A percentile compares a stretch with the other conserved stretches of the same genome.
Conservation (phyloP, 1,140 invertebrate genomes). For the Thaumatotibia leucotreta region DNA sequence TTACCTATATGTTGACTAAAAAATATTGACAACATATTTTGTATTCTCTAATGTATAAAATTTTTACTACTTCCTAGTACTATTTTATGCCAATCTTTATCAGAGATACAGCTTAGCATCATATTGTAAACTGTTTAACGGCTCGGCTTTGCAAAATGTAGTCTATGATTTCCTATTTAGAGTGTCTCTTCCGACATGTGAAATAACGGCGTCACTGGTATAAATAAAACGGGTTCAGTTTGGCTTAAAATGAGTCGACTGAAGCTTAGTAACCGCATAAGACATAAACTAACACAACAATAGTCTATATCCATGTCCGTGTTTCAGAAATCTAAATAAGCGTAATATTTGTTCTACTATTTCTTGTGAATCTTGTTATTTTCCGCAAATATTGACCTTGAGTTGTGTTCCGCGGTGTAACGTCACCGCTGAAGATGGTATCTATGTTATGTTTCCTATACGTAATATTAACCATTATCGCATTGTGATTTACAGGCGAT, state of each 20-base stretch:
- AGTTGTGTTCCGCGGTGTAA: conserved; percentile 3
- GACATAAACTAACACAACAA: background rate
- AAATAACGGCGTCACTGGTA: background rate
- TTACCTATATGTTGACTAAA: no score
- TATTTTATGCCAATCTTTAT: no score
- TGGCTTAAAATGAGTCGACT: background rate
- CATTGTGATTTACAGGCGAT: background rate
- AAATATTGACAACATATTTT: no score
- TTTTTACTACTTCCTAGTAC: no score
- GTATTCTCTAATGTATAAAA: no score
- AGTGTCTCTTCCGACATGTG: background rate
- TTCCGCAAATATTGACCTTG: conserved; percentile 12
- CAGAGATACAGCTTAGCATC: no score
- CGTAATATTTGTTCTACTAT: conserved; percentile 3
- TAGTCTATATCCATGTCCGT: background rate
- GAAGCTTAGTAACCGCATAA: background rate
- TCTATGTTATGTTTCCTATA: conserved; percentile 6
- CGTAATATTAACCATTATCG: conserved; percentile 8
- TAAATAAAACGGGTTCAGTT: background rate
- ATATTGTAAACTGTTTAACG: no score
- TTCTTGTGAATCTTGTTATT: conserved; percentile 3
- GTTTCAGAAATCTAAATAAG: background rate
- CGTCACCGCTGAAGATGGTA: conserved; percentile 8
- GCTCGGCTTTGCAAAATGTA: no score
- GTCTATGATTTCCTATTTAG: no score